phyloP scores from a whole-genome alignment of 2,888 invertebrate genomes.

The Acanthopleura granulata region DNA sequence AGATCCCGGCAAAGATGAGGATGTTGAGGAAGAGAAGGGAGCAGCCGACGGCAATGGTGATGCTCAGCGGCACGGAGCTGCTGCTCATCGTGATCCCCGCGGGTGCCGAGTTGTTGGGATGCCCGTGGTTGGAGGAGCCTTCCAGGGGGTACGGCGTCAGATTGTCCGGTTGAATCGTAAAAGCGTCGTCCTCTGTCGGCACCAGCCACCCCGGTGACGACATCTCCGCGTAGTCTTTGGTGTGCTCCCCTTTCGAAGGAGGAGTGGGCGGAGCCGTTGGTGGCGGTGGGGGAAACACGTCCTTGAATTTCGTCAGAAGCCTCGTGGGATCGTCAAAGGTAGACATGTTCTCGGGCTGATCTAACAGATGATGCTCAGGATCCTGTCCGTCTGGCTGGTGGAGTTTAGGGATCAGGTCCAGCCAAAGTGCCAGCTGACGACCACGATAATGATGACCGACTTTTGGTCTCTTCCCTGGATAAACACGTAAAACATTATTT shows the following conservation, averaged over 20 bases:
- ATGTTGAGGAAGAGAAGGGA: slow-evolving; percentile 90
- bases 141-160: background rate
- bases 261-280: slow-evolving; percentile 48
- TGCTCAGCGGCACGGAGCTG: slow-evolving; percentile 33
- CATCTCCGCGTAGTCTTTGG: background rate
- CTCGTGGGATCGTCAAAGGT: slow-evolving; percentile 88
- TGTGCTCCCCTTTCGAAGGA: slow-evolving; percentile 21
- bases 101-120: slow-evolving; percentile 2
- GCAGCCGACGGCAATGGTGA: slow-evolving; percentile 87
- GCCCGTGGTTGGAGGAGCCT: background rate
- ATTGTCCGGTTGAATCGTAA: background rate
- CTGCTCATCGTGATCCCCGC: slow-evolving; percentile 20
- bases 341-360: slow-evolving; percentile 86
- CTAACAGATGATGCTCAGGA: slow-evolving; percentile 86
- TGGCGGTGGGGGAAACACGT: slow-evolving; percentile 58
- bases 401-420: slow-evolving; percentile 92
- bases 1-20: slow-evolving; percentile 91
- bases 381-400: slow-evolving; percentile 84
- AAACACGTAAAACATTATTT: background rate
- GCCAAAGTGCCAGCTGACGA: slow-evolving; percentile 95
- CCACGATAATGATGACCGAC: slow-evolving; percentile 94
- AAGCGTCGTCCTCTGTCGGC: background rate
- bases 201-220: background rate
- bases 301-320: slow-evolving; percentile 69
- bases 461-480: slow-evolving; percentile 88